Base-by-base conservation (phyloP, 2,797 vertebrate species). In the Poecilia gillii region DNA sequence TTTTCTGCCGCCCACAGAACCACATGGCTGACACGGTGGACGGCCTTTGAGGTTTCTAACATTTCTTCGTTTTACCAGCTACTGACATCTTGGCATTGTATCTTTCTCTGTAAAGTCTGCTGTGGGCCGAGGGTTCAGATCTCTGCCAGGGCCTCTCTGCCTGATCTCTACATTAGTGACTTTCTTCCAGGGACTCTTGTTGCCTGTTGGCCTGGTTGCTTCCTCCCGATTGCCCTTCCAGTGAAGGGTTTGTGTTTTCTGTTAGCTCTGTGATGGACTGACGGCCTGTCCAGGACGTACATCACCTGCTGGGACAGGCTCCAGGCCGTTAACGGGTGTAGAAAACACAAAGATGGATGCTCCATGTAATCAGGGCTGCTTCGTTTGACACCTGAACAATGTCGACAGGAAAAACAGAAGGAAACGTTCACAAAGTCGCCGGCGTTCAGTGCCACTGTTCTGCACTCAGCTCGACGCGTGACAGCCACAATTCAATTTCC, bases 401-500 rank as follows among this genome's bases (percentile, higher is more conserved):
- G 57, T 25, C 47, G 33, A 66, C 36, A 20, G 71, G 18, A 64
- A 53, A 18, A 20, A n/a, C 68, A 49, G 53, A 74, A 79, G 66
- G n/a, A 39, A 64, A 31, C 3, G 23, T 74, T 57, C 9, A 51
- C 1, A 43, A 45, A 45, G 7, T 70, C 23, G 14, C 47, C 70
- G 64, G 23, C 33, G 2, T 53, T 41, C 68, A 16, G 25, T 18
- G 68, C 13, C 3, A 8, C 28, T 71, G 45, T 23, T 49, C 78
- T 73, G 46, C 72, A 51, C 31, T 33, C 28, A 25, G 45, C 28
- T 72, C 6, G 0, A 49, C 8, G 18, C 1, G 23, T 41, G 64
- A 68, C 66, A 36, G 47, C 18, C 31, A 13, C 9, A 6, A 51
- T 51, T 73, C 11, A 23, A 14, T 25, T 73, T 23, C 31, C n/a